These are phyloP conservation scores for Cataglyphis livida DNA, from an alignment of 2,888 invertebrate genomes.

Conservation along the genomic window DNA sequence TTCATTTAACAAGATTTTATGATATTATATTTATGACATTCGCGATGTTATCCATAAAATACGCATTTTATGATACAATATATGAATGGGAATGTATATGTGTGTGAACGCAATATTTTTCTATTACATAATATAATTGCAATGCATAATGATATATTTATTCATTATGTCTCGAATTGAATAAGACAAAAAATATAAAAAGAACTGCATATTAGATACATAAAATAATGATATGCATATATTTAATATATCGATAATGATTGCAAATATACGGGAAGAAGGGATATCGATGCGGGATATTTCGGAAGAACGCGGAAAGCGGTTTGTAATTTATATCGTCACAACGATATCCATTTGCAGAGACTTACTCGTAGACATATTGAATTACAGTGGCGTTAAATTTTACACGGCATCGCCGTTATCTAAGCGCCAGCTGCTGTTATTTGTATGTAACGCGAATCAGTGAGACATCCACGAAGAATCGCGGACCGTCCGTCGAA, in stretches of 20 bases:
- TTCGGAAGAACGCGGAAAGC: slow-evolving; percentile 10
- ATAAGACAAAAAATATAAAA: background rate
- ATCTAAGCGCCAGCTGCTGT: background rate
- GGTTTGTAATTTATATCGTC: slow-evolving; percentile 29
- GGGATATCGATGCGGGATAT: background rate
- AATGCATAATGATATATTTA: background rate
- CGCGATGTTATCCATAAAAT: background rate
- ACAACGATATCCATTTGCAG: slow-evolving; percentile 42
- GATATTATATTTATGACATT: slow-evolving; percentile 7
- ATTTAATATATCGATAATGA: background rate
- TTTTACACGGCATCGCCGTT: slow-evolving; percentile 14
- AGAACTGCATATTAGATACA: background rate
- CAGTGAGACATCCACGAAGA: background rate
- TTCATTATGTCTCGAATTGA: background rate
- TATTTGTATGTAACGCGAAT: background rate
- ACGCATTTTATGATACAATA: slow-evolving; percentile 1
- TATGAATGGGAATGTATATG: background rate
- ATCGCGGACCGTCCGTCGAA: background rate
- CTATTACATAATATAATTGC: background rate
- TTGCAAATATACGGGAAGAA: background rate
- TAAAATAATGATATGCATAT: background rate
- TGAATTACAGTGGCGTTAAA: slow-evolving; percentile 25
- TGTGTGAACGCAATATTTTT: background rate
- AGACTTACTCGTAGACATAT: slow-evolving; percentile 33
- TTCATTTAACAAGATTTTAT: background rate